Conservation (phyloP, 2,797 vertebrate genomes). For the Helarctos malayanus region DNA sequence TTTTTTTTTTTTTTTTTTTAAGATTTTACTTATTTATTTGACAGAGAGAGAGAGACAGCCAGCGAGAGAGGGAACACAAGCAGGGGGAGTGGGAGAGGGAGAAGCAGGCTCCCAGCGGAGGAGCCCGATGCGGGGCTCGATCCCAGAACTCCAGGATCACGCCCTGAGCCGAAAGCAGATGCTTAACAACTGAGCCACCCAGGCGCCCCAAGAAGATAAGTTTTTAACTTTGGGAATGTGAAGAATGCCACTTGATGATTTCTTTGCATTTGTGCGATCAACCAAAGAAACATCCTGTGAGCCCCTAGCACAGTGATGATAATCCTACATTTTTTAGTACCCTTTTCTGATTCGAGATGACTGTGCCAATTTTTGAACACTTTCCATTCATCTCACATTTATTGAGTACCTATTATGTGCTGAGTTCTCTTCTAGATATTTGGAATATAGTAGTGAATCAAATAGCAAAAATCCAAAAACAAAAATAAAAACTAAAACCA, state of each 20-base stretch:
- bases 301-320: neutral
- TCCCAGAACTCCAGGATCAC: too few species aligned
- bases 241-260: constrained; percentile 40
- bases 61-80: too few species aligned
- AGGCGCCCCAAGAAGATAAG: too few species aligned
- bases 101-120: too few species aligned
- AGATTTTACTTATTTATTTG: too few species aligned
- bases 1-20: too few species aligned
- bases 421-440: neutral
- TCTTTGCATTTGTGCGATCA: constrained; percentile 34
- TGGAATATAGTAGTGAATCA: neutral
- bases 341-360: constrained; percentile 41
- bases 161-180: too few species aligned
- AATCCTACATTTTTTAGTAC: neutral
- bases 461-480: neutral
- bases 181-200: too few species aligned
- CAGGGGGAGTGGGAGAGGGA: too few species aligned
- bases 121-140: too few species aligned
- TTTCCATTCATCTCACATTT: constrained; percentile 4
- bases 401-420: neutral
- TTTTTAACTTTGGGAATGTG: constrained; percentile 42
- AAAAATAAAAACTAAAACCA: neutral
- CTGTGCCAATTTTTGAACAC: neutral
- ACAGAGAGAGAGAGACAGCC: too few species aligned
- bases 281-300: neutral